Percentiles rank a stretch among this genome's conserved stretches.
Evolutionary conservation across 2,797 vertebrate genomes (phyloP).

Genomic region (Parauchenoglanis punctatus): DNA sequence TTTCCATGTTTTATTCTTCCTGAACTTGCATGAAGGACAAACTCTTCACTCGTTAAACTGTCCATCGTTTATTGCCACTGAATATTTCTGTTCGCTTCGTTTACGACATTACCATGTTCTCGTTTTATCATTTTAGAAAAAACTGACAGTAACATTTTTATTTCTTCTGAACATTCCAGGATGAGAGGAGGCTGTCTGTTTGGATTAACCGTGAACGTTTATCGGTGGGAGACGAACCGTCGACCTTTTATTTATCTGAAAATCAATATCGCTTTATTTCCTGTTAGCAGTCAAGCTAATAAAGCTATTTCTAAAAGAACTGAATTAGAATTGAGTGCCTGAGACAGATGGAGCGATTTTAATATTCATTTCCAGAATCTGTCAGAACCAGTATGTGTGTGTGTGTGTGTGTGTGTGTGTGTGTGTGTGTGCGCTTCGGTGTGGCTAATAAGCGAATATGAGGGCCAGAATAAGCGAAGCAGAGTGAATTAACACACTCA

Average conservation of each 20-base stretch:
- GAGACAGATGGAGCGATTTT: slow-evolving; percentile 41
- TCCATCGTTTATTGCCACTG: background rate
- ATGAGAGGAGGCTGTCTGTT: background rate
- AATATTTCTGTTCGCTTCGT: background rate
- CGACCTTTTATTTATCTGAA: slow-evolving; percentile 13
- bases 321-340: slow-evolving; percentile 14
- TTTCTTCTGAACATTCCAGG: too few relatives aligned
- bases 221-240: background rate
- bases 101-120: background rate
- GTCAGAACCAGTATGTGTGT: slow-evolving; percentile 11
- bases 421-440: background rate
- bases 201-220: background rate
- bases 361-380: slow-evolving; percentile 32
- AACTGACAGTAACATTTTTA: background rate
- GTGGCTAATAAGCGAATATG: slow-evolving; percentile 33
- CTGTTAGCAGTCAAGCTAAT: slow-evolving; percentile 12
- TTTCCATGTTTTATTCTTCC: background rate
- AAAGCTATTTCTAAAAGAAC: background rate
- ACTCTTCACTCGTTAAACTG: background rate
- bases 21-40: background rate
- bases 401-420: slow-evolving; percentile 19
- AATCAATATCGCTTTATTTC: slow-evolving; percentile 17
- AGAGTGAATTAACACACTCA: slow-evolving; percentile 44
- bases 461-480: slow-evolving; percentile 21
- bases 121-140: background rate